Conservation (phyloP, 92 coral and sea anemone species). For the Heteractis magnifica region DNA sequence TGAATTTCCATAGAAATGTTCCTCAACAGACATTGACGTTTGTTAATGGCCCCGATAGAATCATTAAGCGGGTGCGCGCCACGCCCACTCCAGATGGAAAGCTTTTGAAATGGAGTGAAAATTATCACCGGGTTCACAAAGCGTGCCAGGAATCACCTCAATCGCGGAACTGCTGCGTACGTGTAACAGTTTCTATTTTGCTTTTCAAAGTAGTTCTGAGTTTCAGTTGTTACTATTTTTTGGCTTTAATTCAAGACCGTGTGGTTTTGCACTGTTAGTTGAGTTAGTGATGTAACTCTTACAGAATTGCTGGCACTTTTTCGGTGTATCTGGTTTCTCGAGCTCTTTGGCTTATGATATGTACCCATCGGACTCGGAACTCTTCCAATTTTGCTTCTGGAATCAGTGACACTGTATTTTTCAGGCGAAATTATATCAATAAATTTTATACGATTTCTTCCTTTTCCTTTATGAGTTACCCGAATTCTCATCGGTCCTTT, state of each 20-base stretch:
- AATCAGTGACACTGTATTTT: constrained; percentile 67
- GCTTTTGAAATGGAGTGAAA: background rate
- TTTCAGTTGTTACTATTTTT: background rate
- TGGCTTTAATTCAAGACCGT: background rate
- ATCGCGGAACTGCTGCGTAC: background rate
- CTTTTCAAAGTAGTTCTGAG: background rate
- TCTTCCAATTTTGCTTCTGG: constrained; percentile 79
- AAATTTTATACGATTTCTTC: constrained; percentile 68
- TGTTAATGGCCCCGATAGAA: background rate
- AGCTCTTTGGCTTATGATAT: background rate
- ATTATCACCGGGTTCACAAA: no score
- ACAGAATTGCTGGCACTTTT: background rate
- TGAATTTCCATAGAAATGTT: background rate
- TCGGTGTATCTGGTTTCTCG: constrained; percentile 7
- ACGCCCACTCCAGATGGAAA: background rate
- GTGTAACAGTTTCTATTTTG: background rate
- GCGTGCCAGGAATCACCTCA: no score
- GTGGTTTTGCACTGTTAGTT: background rate
- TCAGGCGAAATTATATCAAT: constrained; percentile 82
- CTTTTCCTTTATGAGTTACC: constrained; percentile 78
- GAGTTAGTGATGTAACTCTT: background rate
- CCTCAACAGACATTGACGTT: background rate
- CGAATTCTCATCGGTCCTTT: constrained; percentile 89
- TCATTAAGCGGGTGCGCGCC: background rate
- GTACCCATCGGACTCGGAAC: constrained; percentile 4